Conservation (phyloP, 2,888 invertebrate genomes). For the Gortyna flavago region DNA sequence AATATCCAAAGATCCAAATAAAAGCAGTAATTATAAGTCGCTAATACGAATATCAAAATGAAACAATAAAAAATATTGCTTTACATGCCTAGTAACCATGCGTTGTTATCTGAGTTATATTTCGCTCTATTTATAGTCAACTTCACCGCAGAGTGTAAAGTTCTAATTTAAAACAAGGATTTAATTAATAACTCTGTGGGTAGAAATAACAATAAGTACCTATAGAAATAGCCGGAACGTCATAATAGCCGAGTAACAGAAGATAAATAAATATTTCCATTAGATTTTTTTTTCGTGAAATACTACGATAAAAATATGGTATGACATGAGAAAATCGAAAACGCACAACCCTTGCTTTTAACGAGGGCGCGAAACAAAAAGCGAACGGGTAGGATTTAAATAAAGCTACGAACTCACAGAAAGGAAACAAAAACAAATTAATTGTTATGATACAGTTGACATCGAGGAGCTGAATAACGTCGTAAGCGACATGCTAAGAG, state of each 20-base stretch:
- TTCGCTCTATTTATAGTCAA: slow-evolving; percentile 24
- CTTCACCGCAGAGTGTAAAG: slow-evolving; percentile 37
- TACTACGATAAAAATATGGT: slow-evolving; percentile 7
- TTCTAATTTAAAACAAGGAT: slow-evolving; percentile 21
- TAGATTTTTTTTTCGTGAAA: not conserved
- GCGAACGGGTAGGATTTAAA: slow-evolving; percentile 47
- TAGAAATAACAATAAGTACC: slow-evolving; percentile 13
- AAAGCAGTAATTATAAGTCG: not conserved
- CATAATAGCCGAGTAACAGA: not conserved
- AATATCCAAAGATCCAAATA: not conserved
- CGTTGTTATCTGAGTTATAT: not conserved
- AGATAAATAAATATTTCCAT: slow-evolving; percentile 4
- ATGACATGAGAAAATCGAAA: slow-evolving; percentile 38
- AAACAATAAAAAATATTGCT: slow-evolving; percentile 2
- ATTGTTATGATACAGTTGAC: slow-evolving; percentile 63
- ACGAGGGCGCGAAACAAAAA: slow-evolving; percentile 31
- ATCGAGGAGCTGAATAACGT: slow-evolving; percentile 68
- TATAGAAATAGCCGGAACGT: not conserved
- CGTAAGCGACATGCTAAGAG: slow-evolving; percentile 72
- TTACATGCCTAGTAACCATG: slow-evolving; percentile 4
- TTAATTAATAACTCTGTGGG: not conserved
- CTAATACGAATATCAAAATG: not conserved
- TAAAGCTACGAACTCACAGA: slow-evolving; percentile 45
- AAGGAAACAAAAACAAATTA: slow-evolving; percentile 59
- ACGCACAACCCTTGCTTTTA: slow-evolving; percentile 36